Conservation (phyloP, 2,888 invertebrate species). For the Andrena praecox region DNA sequence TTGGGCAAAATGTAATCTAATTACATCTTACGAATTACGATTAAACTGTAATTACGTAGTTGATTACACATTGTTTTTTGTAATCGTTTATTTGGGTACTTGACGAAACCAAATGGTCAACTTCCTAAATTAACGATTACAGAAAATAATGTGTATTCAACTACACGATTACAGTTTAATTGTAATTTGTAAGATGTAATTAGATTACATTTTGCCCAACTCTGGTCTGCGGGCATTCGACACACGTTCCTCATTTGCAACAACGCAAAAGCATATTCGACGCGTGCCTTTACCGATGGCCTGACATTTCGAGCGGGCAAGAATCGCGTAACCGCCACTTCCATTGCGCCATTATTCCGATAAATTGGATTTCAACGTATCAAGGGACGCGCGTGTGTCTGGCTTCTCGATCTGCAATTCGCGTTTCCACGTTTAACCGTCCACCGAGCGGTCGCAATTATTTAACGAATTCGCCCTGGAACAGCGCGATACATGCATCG, state of each 20-base stretch:
- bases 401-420: constrained; percentile 63
- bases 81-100: no score
- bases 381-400: constrained; percentile 59
- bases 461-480: constrained; percentile 41
- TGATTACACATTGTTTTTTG: no score
- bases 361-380: constrained; percentile 70
- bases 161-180: no score
- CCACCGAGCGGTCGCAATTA: constrained; percentile 49
- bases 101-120: no score
- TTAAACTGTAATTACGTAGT: no score
- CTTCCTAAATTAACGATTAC: no score
- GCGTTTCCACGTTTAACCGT: constrained; percentile 58
- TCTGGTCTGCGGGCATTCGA: no score
- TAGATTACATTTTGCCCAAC: no score
- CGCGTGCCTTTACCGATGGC: constrained; percentile 37
- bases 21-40: no score
- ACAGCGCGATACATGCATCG: constrained; percentile 6
- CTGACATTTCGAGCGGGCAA: constrained; percentile 65
- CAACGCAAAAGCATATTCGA: constrained; percentile 35
- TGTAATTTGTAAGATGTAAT: no score
- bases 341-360: constrained; percentile 66
- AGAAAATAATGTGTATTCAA: no score
- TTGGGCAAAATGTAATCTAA: no score
- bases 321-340: constrained; percentile 67
- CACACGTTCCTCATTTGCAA: not conserved